These are phyloP conservation scores for Megaustenia siamemsis DNA, from an alignment of 2,888 invertebrate species.

Conservation along the genomic window DNA sequence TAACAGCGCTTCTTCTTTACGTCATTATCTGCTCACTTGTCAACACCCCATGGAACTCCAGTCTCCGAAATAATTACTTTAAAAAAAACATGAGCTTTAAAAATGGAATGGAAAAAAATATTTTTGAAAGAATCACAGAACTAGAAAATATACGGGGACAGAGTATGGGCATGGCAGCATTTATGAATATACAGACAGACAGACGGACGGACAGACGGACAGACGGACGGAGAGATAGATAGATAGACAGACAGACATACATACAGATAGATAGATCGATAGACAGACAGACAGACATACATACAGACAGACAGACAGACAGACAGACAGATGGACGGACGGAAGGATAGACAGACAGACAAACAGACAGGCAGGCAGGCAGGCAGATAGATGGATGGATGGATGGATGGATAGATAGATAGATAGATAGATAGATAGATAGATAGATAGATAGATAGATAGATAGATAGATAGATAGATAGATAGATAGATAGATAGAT, in stretches of 20 bases:
- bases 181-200: background rate
- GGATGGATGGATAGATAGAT: slow-evolving; percentile 3
- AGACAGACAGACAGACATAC: background rate
- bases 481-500: background rate
- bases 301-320: background rate
- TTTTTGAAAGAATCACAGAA: too few relatives aligned
- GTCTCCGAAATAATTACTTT: too few relatives aligned
- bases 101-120: too few relatives aligned
- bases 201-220: background rate
- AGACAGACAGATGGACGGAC: background rate
- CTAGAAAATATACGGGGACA: background rate
- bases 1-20: too few relatives aligned
- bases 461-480: slow-evolving; percentile 22
- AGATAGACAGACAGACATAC: background rate
- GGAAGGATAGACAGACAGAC: background rate
- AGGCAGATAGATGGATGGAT: slow-evolving; percentile 14
- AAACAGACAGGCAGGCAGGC: too few relatives aligned
- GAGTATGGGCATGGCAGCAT: background rate
- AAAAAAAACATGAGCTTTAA: too few relatives aligned
- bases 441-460: slow-evolving; percentile 10
- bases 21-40: too few relatives aligned
- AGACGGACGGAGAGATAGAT: background rate
- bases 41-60: too few relatives aligned
- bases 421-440: slow-evolving; percentile 3
- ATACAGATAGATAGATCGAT: background rate